A percentile compares a stretch with the other conserved stretches of the same genome.
Conservation (phyloP, 1,140 invertebrate genomes). For the Asobara japonica region DNA sequence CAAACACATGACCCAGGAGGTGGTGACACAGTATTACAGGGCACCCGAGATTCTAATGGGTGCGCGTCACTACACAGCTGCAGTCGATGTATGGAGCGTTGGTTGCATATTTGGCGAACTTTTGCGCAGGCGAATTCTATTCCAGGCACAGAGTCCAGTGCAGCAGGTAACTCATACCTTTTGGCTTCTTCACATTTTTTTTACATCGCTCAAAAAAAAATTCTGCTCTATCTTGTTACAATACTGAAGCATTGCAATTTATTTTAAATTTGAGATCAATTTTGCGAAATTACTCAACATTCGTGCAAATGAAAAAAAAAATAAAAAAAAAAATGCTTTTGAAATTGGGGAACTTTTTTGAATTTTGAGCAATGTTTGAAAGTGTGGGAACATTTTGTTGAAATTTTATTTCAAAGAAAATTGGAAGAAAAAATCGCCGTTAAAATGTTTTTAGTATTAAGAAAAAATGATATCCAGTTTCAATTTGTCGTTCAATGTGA, state of each 20-base stretch:
- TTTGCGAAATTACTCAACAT: no score
- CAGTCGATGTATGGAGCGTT: conserved; percentile 98
- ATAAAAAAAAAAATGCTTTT: no score
- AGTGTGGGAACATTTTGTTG: no score
- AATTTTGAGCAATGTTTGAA: no score
- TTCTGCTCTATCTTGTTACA: no score
- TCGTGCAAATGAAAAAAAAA: no score
- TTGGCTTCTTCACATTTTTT: neutral
- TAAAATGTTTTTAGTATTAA: neutral
- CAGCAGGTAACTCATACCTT: conserved; percentile 79
- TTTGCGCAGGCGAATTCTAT: conserved; percentile 92
- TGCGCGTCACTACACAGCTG: conserved; percentile 95
- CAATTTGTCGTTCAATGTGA: neutral
- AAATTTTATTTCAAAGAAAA: no score
- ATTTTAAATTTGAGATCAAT: no score
- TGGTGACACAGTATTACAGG: conserved; percentile 98
- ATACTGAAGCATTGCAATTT: no score
- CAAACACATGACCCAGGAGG: conserved; percentile 98
- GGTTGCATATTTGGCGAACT: conserved; percentile 99
- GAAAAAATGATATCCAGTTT: neutral
- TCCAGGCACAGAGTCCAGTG: conserved; percentile 95
- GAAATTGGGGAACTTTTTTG: no score
- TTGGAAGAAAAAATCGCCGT: no score
- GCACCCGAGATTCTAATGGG: conserved; percentile 99
- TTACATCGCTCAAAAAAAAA: conserved; percentile 26